Base-by-base conservation (phyloP, 2,888 invertebrate species). In the Chydorus sphaericus region DNA sequence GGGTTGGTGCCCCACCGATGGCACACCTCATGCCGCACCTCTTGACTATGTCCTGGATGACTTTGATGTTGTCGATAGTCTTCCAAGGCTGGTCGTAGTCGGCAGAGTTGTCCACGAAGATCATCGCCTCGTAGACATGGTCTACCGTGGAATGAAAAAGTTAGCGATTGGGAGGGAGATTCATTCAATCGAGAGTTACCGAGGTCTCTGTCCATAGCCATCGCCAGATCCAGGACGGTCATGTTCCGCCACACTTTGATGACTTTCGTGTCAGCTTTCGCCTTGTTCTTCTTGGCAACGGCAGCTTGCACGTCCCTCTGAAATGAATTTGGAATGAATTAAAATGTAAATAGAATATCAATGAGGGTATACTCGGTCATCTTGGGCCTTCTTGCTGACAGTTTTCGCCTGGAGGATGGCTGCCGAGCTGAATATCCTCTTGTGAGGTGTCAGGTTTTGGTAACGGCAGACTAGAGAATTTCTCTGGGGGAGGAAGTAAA, bases 211-310 rank as follows among this genome's bases (percentile, higher is more conserved):
- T 75, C 70, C 30, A 85, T 65, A 0, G 79, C 75, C 50, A 73
- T 65, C 1, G 88, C 83, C 56, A 93, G 68, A 63, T 92, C 83
- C 28, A 68, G 66, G 0, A 90, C 81, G 0, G 86, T 87, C 78
- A 92, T 91, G 64, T 83, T 78, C 48, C 77, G 72, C 87, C 89
- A 89, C 59, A 91, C 74, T 50, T 81, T 79, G 0, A 86, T 71
- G 1, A 81, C 72, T 60, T 68, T 68, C 2, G 20, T 50, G 3
- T 50, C 50, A n/a, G 50, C 50, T 50, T 50, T 50, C 29, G 28
- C 20, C 20, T 10, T 28, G 20, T 29, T 29, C n/a, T 50, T 50
- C 36, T 33, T 33, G 14, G 14, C 10, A 33, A 10, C 10, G 10
- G 14, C 36, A 33, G n/a, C n/a, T n/a, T n/a, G n/a, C n/a, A n/a